Evolutionary conservation across 2,888 invertebrate genomes (phyloP).

Genomic region (Acleris cristana): DNA sequence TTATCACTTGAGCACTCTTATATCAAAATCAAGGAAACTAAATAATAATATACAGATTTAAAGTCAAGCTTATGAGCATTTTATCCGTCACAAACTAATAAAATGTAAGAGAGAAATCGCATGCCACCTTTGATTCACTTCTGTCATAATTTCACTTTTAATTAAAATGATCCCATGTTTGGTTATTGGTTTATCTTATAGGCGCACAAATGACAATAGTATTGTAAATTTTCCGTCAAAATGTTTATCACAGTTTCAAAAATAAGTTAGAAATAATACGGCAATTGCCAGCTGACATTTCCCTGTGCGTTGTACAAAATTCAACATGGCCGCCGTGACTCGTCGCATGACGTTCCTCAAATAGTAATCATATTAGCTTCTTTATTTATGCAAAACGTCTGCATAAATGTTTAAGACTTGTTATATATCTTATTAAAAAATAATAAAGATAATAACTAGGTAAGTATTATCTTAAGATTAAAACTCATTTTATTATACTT

Average conservation of each 20-base stretch:
- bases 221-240: constrained; percentile 52
- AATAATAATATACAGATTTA: constrained; percentile 64
- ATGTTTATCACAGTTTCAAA: constrained; percentile 63
- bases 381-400: constrained; percentile 20
- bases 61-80: constrained; percentile 66
- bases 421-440: neutral
- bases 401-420: neutral
- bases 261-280: constrained; percentile 69
- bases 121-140: constrained; percentile 75
- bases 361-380: constrained; percentile 52
- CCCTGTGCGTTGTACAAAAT: constrained; percentile 82
- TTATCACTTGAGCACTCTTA: constrained; percentile 68
- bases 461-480: neutral
- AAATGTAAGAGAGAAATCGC: constrained; percentile 80
- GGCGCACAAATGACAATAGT: constrained; percentile 45
- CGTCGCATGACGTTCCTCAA: constrained; percentile 71
- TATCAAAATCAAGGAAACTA: constrained; percentile 67
- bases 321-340: constrained; percentile 82
- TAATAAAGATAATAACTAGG: neutral
- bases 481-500: neutral
- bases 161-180: constrained; percentile 50
- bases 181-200: constrained; percentile 42
- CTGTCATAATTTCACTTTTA: constrained; percentile 74
- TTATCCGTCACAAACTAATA: constrained; percentile 79
- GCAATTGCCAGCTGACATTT: constrained; percentile 82